phyloP scores from a whole-genome alignment of 2,797 vertebrate genomes.

The Anomalospiza imberbis region DNA sequence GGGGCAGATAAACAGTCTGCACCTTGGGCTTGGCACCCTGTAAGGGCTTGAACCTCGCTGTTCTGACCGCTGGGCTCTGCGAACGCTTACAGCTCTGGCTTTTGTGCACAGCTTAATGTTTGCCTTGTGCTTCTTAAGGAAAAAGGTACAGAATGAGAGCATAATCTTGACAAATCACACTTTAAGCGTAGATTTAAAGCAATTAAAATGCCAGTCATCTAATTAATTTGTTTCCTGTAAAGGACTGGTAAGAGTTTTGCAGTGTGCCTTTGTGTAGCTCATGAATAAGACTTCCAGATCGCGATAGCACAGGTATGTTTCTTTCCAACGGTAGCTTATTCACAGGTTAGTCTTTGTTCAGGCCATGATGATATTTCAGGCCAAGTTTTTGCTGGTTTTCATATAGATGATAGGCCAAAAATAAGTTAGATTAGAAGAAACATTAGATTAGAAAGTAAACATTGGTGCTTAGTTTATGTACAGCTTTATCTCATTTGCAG shows the following conservation, averaged over 20 bases:
- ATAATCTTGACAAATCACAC: not conserved
- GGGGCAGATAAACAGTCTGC: accelerated
- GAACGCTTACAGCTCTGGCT: accelerated
- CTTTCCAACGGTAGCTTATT: not conserved
- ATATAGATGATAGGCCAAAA: not conserved
- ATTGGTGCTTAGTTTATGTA: not conserved
- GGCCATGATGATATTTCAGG: not conserved
- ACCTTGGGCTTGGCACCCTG: accelerated
- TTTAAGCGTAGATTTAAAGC: not conserved
- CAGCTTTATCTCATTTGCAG: not conserved
- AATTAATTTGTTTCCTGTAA: not conserved
- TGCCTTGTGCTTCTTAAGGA: not conserved
- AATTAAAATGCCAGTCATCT: not conserved
- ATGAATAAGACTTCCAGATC: not conserved
- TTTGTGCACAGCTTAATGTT: accelerated
- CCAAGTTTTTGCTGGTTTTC: not conserved
- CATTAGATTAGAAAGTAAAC: not conserved
- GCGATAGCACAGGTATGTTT: not conserved
- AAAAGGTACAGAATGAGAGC: not conserved
- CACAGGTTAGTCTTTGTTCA: not conserved
- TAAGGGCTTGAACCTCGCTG: too few species aligned
- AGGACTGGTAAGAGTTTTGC: not conserved
- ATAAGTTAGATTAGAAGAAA: not conserved
- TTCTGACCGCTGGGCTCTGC: accelerated
- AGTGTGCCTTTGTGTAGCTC: not conserved